Percentiles rank a stretch among this genome's conserved stretches.
These are phyloP conservation scores for Gastracanthus pulcherrimus DNA, from an alignment of 2,888 invertebrate genomes.

Conservation along the genomic window DNA sequence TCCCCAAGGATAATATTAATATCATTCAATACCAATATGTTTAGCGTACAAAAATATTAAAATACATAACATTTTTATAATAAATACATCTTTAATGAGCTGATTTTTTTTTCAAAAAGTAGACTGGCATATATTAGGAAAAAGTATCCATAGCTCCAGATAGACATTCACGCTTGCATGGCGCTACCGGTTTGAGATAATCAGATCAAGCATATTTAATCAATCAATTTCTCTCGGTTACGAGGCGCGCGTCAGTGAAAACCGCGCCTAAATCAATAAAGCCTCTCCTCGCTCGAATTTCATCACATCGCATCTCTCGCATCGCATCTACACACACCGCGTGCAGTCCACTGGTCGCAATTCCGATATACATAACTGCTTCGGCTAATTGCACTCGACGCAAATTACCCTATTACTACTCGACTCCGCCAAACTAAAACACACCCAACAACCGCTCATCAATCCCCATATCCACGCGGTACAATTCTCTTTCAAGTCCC, in stretches of 20 bases:
- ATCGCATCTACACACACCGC: no score
- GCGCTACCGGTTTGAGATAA: neutral
- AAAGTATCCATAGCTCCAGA: neutral
- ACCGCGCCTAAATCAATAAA: neutral
- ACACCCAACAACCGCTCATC: no score
- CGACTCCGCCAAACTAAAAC: no score
- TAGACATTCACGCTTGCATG: neutral
- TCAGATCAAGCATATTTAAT: neutral
- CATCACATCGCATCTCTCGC: neutral
- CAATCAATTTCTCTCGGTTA: constrained; percentile 18
- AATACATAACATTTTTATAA: neutral
- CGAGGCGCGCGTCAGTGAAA: neutral
- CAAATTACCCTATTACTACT: no score
- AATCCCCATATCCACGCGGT: neutral
- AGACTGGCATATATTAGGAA: neutral
- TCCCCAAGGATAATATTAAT: neutral
- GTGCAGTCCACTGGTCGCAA: neutral
- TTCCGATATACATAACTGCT: no score
- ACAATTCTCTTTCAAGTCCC: neutral
- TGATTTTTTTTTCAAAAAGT: neutral
- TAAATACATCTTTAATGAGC: neutral
- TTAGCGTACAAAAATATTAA: neutral
- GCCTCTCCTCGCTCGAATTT: neutral
- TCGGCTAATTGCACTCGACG: neutral
- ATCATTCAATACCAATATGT: neutral